These are phyloP conservation scores for Papilio xuthus DNA, from an alignment of 1,140 invertebrate genomes.

Conservation along the genomic window DNA sequence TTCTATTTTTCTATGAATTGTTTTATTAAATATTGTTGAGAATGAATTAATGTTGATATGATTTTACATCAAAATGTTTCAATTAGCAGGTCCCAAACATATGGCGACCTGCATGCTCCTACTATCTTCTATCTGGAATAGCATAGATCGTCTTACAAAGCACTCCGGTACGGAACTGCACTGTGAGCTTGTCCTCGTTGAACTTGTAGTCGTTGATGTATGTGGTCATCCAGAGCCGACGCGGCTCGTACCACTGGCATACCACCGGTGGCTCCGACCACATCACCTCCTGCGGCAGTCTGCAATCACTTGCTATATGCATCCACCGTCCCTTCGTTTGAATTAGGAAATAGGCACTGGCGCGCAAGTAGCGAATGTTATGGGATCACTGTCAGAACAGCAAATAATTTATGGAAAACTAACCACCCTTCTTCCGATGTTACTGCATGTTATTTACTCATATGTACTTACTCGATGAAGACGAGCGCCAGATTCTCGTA, in stretches of 20 bases:
- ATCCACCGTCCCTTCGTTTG: neutral
- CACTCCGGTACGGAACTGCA: conserved; percentile 88
- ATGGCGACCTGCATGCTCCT: no score
- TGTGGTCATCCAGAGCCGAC: conserved; percentile 86
- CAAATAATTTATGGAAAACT: no score
- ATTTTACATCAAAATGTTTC: no score
- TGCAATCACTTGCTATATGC: conserved; percentile 55
- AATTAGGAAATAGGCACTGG: neutral
- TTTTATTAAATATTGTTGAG: no score
- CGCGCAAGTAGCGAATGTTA: no score
- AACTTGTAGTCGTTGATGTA: conserved; percentile 91
- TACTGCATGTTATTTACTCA: no score
- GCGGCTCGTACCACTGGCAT: conserved; percentile 87
- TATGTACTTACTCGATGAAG: conserved; percentile 85
- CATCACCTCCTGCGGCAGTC: conserved; percentile 87
- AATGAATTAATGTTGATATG: no score
- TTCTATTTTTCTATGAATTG: neutral
- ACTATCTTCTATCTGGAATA: no score
- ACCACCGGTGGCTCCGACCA: conserved; percentile 92
- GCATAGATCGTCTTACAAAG: conserved; percentile 80
- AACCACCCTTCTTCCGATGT: neutral
- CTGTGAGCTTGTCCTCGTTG: conserved; percentile 90
- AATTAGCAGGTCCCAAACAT: no score
- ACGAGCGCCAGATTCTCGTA: conserved; percentile 88
- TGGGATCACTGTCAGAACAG: no score